Conservation (phyloP, 1,140 invertebrate genomes). For the Euura saliciscinereae region DNA sequence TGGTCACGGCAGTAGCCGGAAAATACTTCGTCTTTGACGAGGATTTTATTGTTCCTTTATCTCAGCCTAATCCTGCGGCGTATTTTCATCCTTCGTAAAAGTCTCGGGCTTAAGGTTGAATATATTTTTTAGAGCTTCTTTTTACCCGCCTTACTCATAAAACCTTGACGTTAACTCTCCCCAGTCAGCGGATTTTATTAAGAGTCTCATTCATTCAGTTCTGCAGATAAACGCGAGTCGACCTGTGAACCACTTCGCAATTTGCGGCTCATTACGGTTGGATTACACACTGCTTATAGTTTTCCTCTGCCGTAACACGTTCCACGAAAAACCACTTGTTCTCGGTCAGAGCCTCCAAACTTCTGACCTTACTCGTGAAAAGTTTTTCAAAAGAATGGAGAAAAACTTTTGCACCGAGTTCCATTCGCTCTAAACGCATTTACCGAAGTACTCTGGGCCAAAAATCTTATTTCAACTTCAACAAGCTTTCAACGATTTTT, state of each 20-base stretch:
- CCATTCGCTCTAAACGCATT: too few relatives aligned
- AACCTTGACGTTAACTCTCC: neutral
- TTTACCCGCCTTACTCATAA: neutral
- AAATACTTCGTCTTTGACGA: neutral
- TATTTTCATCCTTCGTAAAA: neutral
- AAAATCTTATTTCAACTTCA: too few relatives aligned
- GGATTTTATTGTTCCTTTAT: constrained; percentile 5
- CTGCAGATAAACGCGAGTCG: neutral
- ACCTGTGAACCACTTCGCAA: neutral
- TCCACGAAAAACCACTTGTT: neutral
- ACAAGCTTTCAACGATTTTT: too few relatives aligned
- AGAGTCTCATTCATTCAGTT: neutral
- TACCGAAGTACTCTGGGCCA: too few relatives aligned
- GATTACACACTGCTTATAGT: neutral
- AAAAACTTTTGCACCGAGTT: too few relatives aligned
- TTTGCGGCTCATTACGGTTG: neutral
- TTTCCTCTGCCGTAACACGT: neutral
- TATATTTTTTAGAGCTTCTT: constrained; percentile 1
- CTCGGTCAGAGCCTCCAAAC: neutral
- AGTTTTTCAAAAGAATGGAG: too few relatives aligned
- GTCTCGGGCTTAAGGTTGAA: neutral
- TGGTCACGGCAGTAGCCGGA: neutral
- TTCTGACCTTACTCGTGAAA: too few relatives aligned
- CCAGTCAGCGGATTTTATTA: neutral
- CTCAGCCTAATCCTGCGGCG: neutral